Conservation (phyloP, 2,797 vertebrate genomes). For the Taenioides sp. region DNA sequence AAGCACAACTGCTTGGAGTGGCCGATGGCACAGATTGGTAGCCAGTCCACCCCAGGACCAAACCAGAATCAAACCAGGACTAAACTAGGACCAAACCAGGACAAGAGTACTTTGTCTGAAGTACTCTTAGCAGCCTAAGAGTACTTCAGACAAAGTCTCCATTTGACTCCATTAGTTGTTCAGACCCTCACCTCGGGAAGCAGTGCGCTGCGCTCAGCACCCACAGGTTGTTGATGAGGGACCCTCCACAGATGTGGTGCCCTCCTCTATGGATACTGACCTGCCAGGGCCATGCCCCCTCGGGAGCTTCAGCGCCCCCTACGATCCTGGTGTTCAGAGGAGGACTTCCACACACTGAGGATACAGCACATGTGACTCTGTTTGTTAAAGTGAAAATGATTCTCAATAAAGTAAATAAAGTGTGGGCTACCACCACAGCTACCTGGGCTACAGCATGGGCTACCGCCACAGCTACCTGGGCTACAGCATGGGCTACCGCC, state of each 20-base stretch:
- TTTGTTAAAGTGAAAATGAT: not conserved
- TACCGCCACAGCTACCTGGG: too few relatives aligned
- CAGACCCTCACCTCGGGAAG: not conserved
- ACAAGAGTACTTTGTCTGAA: too few relatives aligned
- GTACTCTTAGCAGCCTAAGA: too few relatives aligned
- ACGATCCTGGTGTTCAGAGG: constrained; percentile 44
- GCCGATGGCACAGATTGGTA: too few relatives aligned
- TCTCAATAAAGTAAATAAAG: too few relatives aligned
- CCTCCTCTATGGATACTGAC: not conserved
- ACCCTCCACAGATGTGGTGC: not conserved
- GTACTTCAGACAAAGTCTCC: not conserved
- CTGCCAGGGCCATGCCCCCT: constrained; percentile 4
- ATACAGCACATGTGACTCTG: not conserved
- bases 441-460: too few relatives aligned
- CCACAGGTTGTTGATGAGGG: constrained; percentile 10
- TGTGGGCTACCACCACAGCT: too few relatives aligned
- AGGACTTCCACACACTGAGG: constrained; percentile 41
- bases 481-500: too few relatives aligned
- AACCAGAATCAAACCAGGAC: too few relatives aligned
- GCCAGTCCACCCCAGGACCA: too few relatives aligned
- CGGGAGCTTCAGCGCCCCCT: not conserved
- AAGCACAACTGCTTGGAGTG: too few relatives aligned
- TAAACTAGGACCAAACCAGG: not conserved
- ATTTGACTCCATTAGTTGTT: too few relatives aligned
- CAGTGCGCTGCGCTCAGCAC: constrained; percentile 6